Evolutionary conservation across 2,113 vertebrate genomes (phyloP).

Genomic region (Cavia aperea): DNA sequence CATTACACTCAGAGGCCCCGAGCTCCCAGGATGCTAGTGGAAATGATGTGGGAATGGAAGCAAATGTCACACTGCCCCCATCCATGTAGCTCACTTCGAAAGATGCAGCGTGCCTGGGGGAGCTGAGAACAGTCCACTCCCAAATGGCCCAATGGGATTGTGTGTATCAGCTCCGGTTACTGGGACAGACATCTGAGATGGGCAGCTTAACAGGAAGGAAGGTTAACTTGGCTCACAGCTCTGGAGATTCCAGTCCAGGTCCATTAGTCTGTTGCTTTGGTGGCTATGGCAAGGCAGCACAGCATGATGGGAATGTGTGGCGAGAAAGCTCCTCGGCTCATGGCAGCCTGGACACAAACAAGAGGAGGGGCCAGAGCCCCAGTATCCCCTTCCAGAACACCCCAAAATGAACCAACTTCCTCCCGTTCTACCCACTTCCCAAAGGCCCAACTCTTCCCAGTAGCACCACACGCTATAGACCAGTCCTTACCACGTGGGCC

Average conservation of each 20-base stretch:
- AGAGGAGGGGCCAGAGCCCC: neutral
- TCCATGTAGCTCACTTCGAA: accelerated
- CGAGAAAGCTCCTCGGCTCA: neutral
- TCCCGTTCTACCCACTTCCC: neutral
- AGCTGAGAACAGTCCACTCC: neutral
- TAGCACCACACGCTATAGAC: neutral
- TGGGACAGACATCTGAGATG: neutral
- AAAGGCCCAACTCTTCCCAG: neutral
- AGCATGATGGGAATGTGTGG: neutral
- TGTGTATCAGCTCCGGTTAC: neutral
- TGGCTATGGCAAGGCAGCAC: neutral
- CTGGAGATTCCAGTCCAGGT: neutral
- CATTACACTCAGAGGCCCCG: neutral
- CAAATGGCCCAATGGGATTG: neutral
- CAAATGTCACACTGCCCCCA: neutral
- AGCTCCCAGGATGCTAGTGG: neutral
- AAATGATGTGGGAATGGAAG: neutral
- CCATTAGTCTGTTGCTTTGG: neutral
- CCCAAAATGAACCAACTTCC: too few species aligned
- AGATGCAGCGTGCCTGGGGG: neutral
- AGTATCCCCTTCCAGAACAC: neutral
- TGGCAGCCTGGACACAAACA: neutral
- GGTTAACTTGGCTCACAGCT: neutral
- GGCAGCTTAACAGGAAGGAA: neutral
- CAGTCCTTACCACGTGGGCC: neutral